phyloP scores from a whole-genome alignment of 1,140 invertebrate genomes.

The Drosophila virilis region DNA sequence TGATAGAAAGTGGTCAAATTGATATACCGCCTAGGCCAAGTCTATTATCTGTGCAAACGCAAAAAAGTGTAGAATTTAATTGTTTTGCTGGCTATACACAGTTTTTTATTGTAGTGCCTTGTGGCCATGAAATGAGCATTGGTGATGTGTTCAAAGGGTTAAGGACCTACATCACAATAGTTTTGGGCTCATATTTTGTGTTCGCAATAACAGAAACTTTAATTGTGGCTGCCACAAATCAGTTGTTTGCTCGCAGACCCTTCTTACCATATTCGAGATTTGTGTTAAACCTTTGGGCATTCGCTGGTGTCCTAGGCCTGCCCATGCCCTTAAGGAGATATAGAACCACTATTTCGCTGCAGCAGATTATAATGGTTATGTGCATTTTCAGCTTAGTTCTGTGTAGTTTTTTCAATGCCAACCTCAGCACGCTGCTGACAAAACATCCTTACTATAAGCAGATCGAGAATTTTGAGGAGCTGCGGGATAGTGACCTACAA shows the following conservation, averaged over 20 bases:
- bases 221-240: background rate
- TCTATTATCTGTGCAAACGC: background rate
- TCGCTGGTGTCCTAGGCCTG: slow-evolving; percentile 40
- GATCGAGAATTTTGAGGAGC: slow-evolving; percentile 31
- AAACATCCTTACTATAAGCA: background rate
- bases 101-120: slow-evolving; percentile 36
- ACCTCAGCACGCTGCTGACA: slow-evolving; percentile 42
- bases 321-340: slow-evolving; percentile 7
- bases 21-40: slow-evolving; percentile 7
- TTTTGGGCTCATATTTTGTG: slow-evolving; percentile 10
- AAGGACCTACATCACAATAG: background rate
- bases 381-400: slow-evolving; percentile 38
- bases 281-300: slow-evolving; percentile 36
- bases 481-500: slow-evolving; percentile 33
- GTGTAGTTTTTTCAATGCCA: slow-evolving; percentile 33
- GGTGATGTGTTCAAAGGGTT: background rate
- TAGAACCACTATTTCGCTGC: slow-evolving; percentile 11
- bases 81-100: no score
- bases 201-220: slow-evolving; percentile 36
- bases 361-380: slow-evolving; percentile 38
- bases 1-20: background rate
- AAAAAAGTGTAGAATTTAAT: background rate
- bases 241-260: background rate
- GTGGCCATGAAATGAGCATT: background rate
- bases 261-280: background rate